These are phyloP conservation scores for Amiota communis DNA, from an alignment of 2,888 invertebrate species.

Conservation along the genomic window DNA sequence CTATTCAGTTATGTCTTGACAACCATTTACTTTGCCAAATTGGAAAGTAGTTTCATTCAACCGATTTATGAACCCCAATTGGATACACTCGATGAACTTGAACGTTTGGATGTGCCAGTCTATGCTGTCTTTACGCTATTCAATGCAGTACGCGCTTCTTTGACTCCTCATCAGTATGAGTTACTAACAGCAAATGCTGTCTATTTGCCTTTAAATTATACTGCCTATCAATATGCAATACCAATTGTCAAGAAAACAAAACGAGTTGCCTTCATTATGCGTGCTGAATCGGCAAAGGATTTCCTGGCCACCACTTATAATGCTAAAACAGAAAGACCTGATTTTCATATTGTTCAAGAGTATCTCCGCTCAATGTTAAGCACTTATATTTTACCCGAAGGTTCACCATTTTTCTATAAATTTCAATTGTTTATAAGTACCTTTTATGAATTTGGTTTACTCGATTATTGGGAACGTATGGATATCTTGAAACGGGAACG, in stretches of 20 bases:
- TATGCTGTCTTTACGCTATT: constrained; percentile 52
- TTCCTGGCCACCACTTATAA: constrained; percentile 64
- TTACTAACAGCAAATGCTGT: constrained; percentile 38
- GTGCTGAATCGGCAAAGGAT: constrained; percentile 60
- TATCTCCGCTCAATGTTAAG: constrained; percentile 60
- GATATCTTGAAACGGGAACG: constrained; percentile 43
- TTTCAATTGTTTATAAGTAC: constrained; percentile 56
- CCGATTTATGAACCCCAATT: constrained; percentile 63
- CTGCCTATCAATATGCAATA: constrained; percentile 18
- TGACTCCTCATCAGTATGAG: constrained; percentile 46
- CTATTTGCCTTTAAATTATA: constrained; percentile 43
- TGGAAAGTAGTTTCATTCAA: constrained; percentile 68
- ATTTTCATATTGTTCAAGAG: constrained; percentile 67
- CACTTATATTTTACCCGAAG: constrained; percentile 60
- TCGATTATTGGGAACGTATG: constrained; percentile 63
- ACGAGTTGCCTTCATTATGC: constrained; percentile 56
- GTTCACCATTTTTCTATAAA: constrained; percentile 63
- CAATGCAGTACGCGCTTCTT: constrained; percentile 40
- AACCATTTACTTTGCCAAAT: constrained; percentile 66
- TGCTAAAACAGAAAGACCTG: constrained; percentile 54
- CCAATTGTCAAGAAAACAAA: constrained; percentile 36
- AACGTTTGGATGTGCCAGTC: constrained; percentile 46
- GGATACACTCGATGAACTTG: constrained; percentile 55
- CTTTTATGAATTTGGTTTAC: constrained; percentile 63
- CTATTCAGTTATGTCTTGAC: constrained; percentile 67